These are phyloP conservation scores for Mastomys coucha DNA, from an alignment of 2,113 vertebrate genomes.

Conservation along the genomic window DNA sequence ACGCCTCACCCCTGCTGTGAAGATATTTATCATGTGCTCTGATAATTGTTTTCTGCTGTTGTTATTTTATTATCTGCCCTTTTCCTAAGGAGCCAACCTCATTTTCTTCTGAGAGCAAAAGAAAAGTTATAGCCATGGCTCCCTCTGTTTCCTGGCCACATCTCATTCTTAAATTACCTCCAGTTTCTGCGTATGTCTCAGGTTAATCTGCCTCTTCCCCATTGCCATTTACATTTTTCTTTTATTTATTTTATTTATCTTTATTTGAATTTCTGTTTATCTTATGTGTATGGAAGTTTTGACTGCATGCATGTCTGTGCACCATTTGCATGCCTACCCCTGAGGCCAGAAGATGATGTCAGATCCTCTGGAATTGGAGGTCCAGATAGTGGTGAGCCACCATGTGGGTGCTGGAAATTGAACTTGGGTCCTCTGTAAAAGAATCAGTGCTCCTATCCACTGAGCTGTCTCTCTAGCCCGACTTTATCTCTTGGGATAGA, in stretches of 20 bases:
- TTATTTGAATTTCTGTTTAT: background rate
- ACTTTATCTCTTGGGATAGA: background rate
- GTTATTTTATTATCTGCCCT: background rate
- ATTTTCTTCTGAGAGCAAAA: background rate
- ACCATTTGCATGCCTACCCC: background rate
- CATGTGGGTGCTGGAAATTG: too few species aligned
- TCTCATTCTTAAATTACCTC: background rate
- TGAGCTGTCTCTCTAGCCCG: background rate
- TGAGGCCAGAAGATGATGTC: background rate
- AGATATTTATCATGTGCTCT: background rate
- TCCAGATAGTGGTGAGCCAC: background rate
- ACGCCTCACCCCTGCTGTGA: background rate
- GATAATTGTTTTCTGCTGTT: background rate
- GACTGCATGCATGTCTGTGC: background rate
- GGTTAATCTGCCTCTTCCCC: background rate
- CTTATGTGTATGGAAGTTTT: background rate
- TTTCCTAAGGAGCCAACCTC: background rate
- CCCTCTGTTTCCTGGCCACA: background rate
- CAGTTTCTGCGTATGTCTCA: background rate
- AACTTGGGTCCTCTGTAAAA: background rate
- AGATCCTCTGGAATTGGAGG: background rate
- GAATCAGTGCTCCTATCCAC: background rate
- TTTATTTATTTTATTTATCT: background rate
- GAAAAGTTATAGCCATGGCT: background rate
- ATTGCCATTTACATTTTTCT: background rate